Conservation (phyloP, 2,888 invertebrate genomes). For the Prosopocoilus inquinatus region DNA sequence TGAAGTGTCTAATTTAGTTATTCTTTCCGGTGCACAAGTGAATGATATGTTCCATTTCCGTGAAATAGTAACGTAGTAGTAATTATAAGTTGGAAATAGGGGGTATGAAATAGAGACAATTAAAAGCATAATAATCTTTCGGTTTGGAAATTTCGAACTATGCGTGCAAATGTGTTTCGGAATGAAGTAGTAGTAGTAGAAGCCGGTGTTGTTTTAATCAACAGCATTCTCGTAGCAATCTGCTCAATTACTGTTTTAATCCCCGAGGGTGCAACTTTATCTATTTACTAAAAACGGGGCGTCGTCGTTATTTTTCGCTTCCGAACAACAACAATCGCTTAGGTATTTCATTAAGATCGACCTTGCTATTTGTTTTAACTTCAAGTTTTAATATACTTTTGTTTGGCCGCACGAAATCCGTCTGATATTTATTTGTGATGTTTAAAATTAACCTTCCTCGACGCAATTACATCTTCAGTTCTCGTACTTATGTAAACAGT, state of each 20-base stretch:
- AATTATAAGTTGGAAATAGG: neutral
- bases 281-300: constrained; percentile 35
- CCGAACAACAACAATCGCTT: neutral
- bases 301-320: constrained; percentile 30
- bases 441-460: neutral
- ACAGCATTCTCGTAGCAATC: constrained; percentile 41
- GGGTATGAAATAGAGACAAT: neutral
- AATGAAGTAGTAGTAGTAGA: constrained; percentile 18
- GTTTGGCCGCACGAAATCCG: neutral
- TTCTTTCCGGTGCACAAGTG: too few relatives aligned
- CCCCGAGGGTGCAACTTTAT: constrained; percentile 36
- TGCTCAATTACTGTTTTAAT: constrained; percentile 41
- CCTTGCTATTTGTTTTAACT: neutral
- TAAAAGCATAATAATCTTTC: neutral
- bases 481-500: neutral
- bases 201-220: constrained; percentile 38
- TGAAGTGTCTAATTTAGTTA: too few relatives aligned
- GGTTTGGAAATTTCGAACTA: constrained; percentile 22
- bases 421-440: neutral
- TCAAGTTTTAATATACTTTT: neutral
- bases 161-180: constrained; percentile 21
- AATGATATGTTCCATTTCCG: too few relatives aligned
- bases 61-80: neutral
- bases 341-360: neutral
- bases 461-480: neutral